phyloP scores from a whole-genome alignment of 92 coral and sea anemone species.

The Umimayanthus kanabou region DNA sequence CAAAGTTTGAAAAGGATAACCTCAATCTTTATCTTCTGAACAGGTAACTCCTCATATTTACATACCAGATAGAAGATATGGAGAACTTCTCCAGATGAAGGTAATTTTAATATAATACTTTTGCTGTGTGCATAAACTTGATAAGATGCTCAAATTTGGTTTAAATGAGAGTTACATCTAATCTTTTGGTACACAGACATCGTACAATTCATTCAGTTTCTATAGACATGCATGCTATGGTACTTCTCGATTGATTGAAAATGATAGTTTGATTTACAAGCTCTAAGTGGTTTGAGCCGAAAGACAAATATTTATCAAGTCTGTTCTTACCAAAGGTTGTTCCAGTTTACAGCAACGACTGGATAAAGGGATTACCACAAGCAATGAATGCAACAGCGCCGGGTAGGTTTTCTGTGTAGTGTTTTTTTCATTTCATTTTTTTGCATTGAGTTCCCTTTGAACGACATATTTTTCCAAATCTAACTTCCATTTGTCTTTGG shows the following conservation, averaged over 20 bases:
- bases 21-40: neutral
- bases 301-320: neutral
- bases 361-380: slow-evolving; percentile 24
- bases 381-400: neutral
- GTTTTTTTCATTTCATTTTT: no score
- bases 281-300: neutral
- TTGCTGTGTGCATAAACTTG: no score
- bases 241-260: no score
- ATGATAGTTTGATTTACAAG: no score
- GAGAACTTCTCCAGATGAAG: slow-evolving; percentile 2
- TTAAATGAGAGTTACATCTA: no score
- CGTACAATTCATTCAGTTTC: no score
- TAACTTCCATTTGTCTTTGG: neutral
- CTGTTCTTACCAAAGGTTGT: neutral
- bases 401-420: slow-evolving; percentile 1
- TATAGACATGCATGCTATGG: no score
- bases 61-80: slow-evolving; percentile 15
- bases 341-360: slow-evolving; percentile 4
- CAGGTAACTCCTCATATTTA: slow-evolving; percentile 13
- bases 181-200: no score
- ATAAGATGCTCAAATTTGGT: no score
- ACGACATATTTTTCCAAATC: neutral
- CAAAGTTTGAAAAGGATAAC: no score
- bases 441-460: neutral
- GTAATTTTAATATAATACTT: neutral